Evolutionary conservation across 2,113 vertebrate genomes (phyloP).

Genomic region (Taxidea taxus): DNA sequence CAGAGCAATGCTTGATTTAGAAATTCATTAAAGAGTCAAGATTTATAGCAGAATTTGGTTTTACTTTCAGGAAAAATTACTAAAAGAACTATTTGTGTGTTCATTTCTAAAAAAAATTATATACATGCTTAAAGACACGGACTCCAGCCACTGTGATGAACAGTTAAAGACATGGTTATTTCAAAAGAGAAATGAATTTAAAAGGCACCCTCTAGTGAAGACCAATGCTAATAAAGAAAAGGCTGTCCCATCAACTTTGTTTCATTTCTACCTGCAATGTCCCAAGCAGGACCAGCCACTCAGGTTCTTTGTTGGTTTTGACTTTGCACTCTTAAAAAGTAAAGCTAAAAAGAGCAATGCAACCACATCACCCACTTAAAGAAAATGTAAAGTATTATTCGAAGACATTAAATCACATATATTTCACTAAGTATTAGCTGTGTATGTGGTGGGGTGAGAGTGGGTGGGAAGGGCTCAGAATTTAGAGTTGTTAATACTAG

Average conservation of each 20-base stretch:
- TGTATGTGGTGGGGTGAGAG: not conserved
- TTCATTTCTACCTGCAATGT: constrained; percentile 41
- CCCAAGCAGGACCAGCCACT: constrained; percentile 17
- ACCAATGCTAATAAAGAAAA: constrained; percentile 43
- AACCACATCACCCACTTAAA: not conserved
- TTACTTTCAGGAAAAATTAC: constrained; percentile 48
- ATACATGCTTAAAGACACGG: constrained; percentile 41
- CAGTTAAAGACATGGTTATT: constrained; percentile 34
- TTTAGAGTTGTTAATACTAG: not conserved
- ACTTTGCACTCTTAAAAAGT: constrained; percentile 60
- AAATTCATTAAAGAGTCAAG: constrained; percentile 47
- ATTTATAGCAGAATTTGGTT: constrained; percentile 58
- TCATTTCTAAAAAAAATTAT: constrained; percentile 43
- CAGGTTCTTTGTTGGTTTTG: constrained; percentile 26
- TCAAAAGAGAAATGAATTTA: constrained; percentile 39
- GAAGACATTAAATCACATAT: constrained; percentile 41
- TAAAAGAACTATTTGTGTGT: constrained; percentile 40
- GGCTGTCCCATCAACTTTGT: not conserved
- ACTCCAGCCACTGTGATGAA: constrained; percentile 35
- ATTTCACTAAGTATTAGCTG: constrained; percentile 30
- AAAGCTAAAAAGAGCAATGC: constrained; percentile 65
- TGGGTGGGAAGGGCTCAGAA: not conserved
- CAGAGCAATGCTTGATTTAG: constrained; percentile 40
- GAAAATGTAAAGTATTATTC: constrained; percentile 24
- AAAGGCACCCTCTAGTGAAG: constrained; percentile 46